phyloP scores from a whole-genome alignment of 30 jellyfish, hydroid and myxozoan genomes.

The Cassiopea xamachana region DNA sequence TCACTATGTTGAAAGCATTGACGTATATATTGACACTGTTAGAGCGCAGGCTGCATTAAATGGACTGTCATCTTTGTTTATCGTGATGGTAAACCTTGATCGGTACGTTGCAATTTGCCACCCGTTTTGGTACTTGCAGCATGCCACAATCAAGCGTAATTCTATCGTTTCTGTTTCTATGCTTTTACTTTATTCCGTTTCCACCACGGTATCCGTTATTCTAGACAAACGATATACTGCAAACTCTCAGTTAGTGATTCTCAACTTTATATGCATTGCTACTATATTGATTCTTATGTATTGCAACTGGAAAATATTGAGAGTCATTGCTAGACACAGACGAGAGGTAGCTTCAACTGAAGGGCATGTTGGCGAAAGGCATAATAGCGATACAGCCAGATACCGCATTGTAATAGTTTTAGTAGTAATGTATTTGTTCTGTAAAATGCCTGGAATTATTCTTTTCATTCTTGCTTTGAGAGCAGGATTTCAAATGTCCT shows the following conservation, averaged over 20 bases:
- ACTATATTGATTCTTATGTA: background rate
- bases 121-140: constrained; percentile 1
- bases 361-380: background rate
- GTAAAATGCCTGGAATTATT: background rate
- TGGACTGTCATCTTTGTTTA: constrained; percentile 10
- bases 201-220: background rate
- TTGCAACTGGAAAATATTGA: background rate
- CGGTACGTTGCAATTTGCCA: constrained; percentile 10
- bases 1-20: too few relatives aligned
- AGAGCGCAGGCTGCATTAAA: background rate
- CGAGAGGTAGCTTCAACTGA: background rate
- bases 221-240: background rate
- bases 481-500: background rate
- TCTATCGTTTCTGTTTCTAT: background rate
- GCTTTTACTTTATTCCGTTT: background rate
- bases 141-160: background rate
- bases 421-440: background rate
- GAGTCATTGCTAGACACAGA: background rate
- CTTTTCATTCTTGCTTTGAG: background rate
- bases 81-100: constrained; percentile 1
- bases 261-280: background rate
- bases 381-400: background rate
- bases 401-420: background rate
- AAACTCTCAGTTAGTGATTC: background rate
- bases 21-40: background rate